Base-by-base conservation (phyloP, 1,140 invertebrate species). In the Drosophila kohkoa region DNA sequence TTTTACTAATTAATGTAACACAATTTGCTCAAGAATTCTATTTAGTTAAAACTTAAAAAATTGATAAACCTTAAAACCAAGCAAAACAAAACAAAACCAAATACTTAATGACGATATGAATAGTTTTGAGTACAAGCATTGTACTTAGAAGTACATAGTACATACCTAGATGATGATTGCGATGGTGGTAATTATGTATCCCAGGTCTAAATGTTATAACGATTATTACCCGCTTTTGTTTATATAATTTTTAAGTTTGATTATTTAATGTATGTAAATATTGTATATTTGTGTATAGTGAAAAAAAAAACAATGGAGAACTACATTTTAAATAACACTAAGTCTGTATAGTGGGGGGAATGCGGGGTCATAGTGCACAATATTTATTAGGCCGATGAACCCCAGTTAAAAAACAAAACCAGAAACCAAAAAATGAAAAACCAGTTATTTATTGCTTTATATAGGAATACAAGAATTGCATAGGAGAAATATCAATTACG, bases 401-500 rank as follows among this genome's bases (percentile, higher is more conserved):
- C 59, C 65, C 72, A 46, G 20, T 25, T 25, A 68, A 28, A 15
- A 52, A 66, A 70, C 41, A 58, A 74, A 32, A 32, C 6, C 20
- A 25, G 20, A 51, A 28, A 52, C 3, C 58, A 49, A 58, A 52
- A 32, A 49, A 25, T 3, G 54, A 62, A 72, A 57, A 65, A 72
- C 60, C 62, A 77, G 87, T 90, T 90, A 90, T 90, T 90, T 90
- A 87, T 90, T 90, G 88, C 88, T 90, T 90, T 90, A 90, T 90
- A 88, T 90, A 90, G 82, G 81, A 90, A 82, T 87, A 90, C 83
- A 82, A 80, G 48, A 82, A 90, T 87, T 87, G 79, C 81, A 90
- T 90, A 86, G 87, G 82, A 82, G 82, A 90, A 90, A 90, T 90
- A 90, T 90, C 87, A 90, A 90, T 90, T 90, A 90, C 87, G 82